Percentiles rank a stretch among this genome's conserved stretches.
Evolutionary conservation across 1,140 invertebrate species (phyloP).

Genomic region (Propsilocerus akamusi): DNA sequence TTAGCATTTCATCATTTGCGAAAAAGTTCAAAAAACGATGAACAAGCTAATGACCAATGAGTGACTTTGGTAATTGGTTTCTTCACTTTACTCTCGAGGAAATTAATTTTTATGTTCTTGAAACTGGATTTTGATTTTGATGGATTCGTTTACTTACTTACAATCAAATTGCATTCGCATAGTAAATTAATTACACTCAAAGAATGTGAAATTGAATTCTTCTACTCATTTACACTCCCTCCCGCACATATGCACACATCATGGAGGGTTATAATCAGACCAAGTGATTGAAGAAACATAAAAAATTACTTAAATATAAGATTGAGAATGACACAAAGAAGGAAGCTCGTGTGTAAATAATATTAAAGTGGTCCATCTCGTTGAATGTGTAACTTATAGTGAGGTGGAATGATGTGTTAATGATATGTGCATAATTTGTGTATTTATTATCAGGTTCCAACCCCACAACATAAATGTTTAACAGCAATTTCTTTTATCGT

Average conservation of each 20-base stretch:
- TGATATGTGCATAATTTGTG: conserved; percentile 2
- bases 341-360: conserved; percentile 2
- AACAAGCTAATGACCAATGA: neutral
- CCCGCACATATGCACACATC: neutral
- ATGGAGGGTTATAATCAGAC: neutral
- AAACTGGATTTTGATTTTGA: neutral
- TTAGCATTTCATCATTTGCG: neutral
- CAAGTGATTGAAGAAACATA: conserved; percentile 1
- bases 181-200: too few relatives aligned
- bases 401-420: neutral
- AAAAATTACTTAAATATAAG: neutral
- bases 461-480: neutral
- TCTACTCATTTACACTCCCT: neutral
- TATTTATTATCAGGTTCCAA: neutral
- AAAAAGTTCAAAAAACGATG: neutral
- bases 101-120: neutral
- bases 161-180: too few relatives aligned
- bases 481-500: neutral
- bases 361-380: neutral
- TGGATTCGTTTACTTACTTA: neutral
- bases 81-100: neutral
- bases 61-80: neutral
- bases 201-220: too few relatives aligned
- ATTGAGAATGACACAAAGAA: neutral
- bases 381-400: neutral